Evolutionary conservation across 2,797 vertebrate genomes (phyloP).

Genomic region (Scleropages formosus): DNA sequence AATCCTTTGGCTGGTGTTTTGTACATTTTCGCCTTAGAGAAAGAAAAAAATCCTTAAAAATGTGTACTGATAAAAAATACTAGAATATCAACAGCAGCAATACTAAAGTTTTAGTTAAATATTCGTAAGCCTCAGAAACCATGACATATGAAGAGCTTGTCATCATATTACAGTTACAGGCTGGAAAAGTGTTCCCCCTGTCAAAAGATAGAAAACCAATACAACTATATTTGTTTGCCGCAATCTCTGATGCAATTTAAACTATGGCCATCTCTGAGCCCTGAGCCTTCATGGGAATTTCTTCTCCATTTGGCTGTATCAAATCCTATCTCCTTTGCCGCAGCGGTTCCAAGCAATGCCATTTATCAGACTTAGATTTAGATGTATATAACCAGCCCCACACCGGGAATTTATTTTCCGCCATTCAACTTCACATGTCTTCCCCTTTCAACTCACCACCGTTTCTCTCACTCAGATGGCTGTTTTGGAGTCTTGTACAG

Average conservation of each 20-base stretch:
- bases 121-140: too few species aligned
- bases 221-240: not conserved
- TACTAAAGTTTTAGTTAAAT: too few species aligned
- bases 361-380: conserved; percentile 22
- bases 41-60: too few species aligned
- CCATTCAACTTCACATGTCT: not conserved
- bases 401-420: not conserved
- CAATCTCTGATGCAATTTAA: not conserved
- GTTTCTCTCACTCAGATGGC: not conserved
- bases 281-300: not conserved
- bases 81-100: too few species aligned
- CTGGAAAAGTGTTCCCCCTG: too few species aligned
- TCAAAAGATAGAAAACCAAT: too few species aligned
- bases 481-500: not conserved
- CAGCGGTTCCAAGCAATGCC: conserved; percentile 1
- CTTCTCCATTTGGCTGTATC: not conserved
- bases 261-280: not conserved
- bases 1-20: too few species aligned
- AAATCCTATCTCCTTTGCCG: not conserved
- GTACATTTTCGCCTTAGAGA: too few species aligned
- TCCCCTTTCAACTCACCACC: not conserved
- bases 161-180: too few species aligned
- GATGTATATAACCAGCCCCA: not conserved
- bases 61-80: too few species aligned
- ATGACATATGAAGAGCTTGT: too few species aligned